Evolutionary conservation across 2,888 invertebrate species (phyloP), one percentile per base, ranked within the genome.

Genomic region (Mechanitis mazaeus): DNA sequence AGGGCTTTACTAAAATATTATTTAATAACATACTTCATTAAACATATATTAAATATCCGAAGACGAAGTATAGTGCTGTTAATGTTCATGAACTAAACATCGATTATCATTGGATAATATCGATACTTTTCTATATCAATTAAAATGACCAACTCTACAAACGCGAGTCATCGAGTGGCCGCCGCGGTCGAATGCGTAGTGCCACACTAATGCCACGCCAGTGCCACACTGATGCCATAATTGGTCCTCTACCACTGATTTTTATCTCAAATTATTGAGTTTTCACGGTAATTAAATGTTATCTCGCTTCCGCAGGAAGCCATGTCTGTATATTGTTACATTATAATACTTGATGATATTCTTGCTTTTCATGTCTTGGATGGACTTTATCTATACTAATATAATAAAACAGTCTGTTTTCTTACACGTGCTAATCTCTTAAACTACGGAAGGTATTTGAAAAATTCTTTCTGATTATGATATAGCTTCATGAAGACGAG

Each of bases 261-360:
- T 87, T 87, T 88, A 88, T 88, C 88, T 84, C 70, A 84, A 85
- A 85, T 87, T 87, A 87, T 88, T 87, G 87, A 85, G 85, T 87
- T 88, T 88, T 88, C 87, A 84, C 88, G 86, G 86, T 87, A 88
- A 88, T 87, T 88, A 88, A 84, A 84, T 83, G 83, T 80, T 83
- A 87, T 86, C 86, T 84, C 73, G 75, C 76, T 86, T 86, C 87
- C 84, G 83, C 79, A 79, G 85, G 84, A 83, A 81, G 79, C 78
- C 76, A 76, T 75, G 68, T 70, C 75, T 75, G 77, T 64, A 55
- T 80, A 76, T 79, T 77, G 76, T 78, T 75, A 73, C 75, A 76
- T 76, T 61, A 59, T 58, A 45, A 61, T 64, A 59, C 54, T 54
- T 60, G 11, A 31, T 28, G n/a, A 2, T 50, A 28, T 50, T 7